Conservation (phyloP, 1,140 invertebrate species). For the Aradophagus sp. region DNA sequence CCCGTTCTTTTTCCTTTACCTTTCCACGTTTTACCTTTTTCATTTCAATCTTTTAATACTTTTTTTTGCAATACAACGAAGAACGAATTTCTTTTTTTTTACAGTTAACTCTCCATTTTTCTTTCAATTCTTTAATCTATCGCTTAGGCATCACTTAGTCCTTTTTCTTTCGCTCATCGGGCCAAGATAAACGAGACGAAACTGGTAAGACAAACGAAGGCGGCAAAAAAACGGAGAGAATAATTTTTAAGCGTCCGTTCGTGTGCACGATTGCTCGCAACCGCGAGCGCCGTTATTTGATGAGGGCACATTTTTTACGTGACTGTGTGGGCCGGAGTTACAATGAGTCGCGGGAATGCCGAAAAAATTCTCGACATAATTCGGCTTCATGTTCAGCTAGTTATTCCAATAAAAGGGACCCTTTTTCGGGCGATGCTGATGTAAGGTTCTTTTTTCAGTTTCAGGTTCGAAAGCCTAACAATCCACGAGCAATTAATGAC, state of each 20-base stretch:
- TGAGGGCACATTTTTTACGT: slow-evolving; percentile 16
- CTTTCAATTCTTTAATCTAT: slow-evolving; percentile 16
- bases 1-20: too few relatives aligned
- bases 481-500: slow-evolving; percentile 14
- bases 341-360: slow-evolving; percentile 16
- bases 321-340: not conserved
- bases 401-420: slow-evolving; percentile 24
- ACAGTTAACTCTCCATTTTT: not conserved
- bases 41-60: too few relatives aligned
- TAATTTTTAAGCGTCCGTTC: not conserved
- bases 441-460: slow-evolving; percentile 21
- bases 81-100: too few relatives aligned
- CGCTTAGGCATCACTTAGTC: slow-evolving; percentile 5
- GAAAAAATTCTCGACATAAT: slow-evolving; percentile 18
- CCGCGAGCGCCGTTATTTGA: not conserved
- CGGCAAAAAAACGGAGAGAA: slow-evolving; percentile 4
- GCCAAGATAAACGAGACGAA: slow-evolving; percentile 30
- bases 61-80: too few relatives aligned
- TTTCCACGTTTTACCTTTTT: too few relatives aligned
- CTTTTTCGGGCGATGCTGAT: slow-evolving; percentile 18
- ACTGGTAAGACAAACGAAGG: slow-evolving; percentile 6
- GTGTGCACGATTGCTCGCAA: slow-evolving; percentile 8
- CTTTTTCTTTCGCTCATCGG: slow-evolving; percentile 9
- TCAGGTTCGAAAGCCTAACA: slow-evolving; percentile 28
- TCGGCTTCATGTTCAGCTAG: slow-evolving; percentile 16